Base-by-base conservation (phyloP, 1,140 invertebrate species). In the Drosophila leontia region DNA sequence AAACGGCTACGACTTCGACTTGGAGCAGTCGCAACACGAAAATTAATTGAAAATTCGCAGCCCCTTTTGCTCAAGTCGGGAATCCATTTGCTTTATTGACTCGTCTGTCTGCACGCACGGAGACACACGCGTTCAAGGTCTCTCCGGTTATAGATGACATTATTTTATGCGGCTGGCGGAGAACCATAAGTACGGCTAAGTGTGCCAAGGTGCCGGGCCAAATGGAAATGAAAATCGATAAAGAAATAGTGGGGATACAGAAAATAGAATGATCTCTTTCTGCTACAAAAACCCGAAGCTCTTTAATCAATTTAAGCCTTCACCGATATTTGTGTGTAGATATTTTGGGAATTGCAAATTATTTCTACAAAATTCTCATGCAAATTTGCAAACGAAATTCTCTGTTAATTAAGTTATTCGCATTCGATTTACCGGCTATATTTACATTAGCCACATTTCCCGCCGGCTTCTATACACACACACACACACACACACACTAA, bases 41-140 rank as follows among this genome's bases (percentile, higher is more conserved):
- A 87, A 88, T 84, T 87, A 87, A 87, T 87, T 87, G 84, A 88
- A 87, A 88, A 88, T 84, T 80, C 82, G 64, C 60, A 29, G 47
- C 47, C 51, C 53, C 17, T 23, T 42, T 44, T 37, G 47, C 57
- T 19, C 26, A 74, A 53, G 44, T 60, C 19, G 76, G 51, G 26
- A 58, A 78, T 71, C 53, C 76, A 87, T 88, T 87, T 84, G 64
- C 53, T 69, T 78, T 88, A 88, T 88, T 88, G 80, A 88, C 80
- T 75, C 72, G 65, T 75, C 47, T 80, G 84, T 80, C 83, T 88
- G 84, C 84, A 88, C 84, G 83, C 83, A 83, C 60, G 47, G 63
- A 53, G 53, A 62, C 75, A 62, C 75, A 37, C 44, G 56, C 55
- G 48, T 69, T 82, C 84, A 84, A 84, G 84, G 84, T 57, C 83